These are phyloP conservation scores for Campopleginae sp. DNA, from an alignment of 2,888 invertebrate species.

Conservation along the genomic window DNA sequence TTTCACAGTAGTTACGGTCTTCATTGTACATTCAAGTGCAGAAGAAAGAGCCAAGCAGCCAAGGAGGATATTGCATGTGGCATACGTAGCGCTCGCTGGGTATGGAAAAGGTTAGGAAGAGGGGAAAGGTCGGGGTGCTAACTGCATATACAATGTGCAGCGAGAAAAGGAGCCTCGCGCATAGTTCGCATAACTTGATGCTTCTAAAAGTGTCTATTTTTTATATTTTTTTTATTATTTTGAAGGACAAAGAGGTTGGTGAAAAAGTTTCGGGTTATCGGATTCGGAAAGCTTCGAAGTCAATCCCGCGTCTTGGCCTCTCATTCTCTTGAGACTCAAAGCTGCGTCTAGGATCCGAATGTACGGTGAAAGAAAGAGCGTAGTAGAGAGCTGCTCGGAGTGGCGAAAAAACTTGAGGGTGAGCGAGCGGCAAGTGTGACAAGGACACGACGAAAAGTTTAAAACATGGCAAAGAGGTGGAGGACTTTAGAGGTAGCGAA, in stretches of 20 bases:
- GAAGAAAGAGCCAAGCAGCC: not conserved
- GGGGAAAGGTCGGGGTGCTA: slow-evolving; percentile 19
- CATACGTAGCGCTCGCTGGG: not conserved
- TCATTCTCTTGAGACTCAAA: slow-evolving; percentile 17
- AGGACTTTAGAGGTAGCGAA: slow-evolving; percentile 41
- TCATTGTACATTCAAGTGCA: slow-evolving; percentile 24
- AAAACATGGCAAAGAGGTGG: slow-evolving; percentile 69
- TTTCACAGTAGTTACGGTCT: slow-evolving; percentile 31
- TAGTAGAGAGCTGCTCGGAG: slow-evolving; percentile 38
- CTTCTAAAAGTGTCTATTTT: slow-evolving; percentile 50
- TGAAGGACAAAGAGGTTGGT: slow-evolving; percentile 4
- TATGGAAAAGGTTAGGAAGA: not conserved
- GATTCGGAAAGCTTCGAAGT: slow-evolving; percentile 64
- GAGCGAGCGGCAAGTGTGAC: slow-evolving; percentile 46
- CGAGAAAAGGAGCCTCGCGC: slow-evolving; percentile 25
- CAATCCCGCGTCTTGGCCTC: slow-evolving; percentile 50
- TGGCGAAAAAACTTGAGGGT: slow-evolving; percentile 44
- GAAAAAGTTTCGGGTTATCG: slow-evolving; percentile 61
- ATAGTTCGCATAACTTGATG: slow-evolving; percentile 27
- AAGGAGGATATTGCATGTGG: slow-evolving; percentile 21
- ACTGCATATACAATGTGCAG: slow-evolving; percentile 25
- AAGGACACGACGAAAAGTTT: slow-evolving; percentile 71
- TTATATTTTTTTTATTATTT: no score
- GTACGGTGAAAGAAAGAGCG: slow-evolving; percentile 51
- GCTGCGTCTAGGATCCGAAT: slow-evolving; percentile 22